Evolutionary conservation across 2,797 vertebrate species (phyloP), one percentile per base, ranked within the genome.

Genomic region (Sebastiscus tertius): DNA sequence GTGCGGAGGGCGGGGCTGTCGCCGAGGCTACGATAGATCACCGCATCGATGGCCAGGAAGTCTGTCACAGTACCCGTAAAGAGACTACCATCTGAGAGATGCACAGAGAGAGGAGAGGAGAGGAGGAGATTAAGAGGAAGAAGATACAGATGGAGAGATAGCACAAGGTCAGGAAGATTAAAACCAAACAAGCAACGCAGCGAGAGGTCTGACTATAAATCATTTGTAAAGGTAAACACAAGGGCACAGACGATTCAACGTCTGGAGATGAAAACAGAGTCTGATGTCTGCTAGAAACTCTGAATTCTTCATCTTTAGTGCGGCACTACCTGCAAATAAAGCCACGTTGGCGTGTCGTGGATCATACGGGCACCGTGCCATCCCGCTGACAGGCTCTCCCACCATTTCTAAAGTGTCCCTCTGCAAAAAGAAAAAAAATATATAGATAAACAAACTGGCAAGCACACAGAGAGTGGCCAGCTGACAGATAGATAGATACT

Each of bases 51-150:
- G 93, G 98, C 98, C 75, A 99, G 94, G 93, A 99, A 99, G 94
- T 99, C 98, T 0, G 98, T 99, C 79, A 99, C 98, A 0, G 98
- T 99, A 72, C 97, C 98, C 0, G 98, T 98, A 94, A 99, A 99
- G 60, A 99, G 97, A 95, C 97, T 98, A 74, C 97, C 97, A 77
- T 98, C 98, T 99, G 93, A 42, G 1, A 80, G 76, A 26, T 42
- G 39, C 39, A 42, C 39, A 42, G 66, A 73, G 31, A 73, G 76
- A 85, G 76, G 34, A 73, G 75, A 85, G 63, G 58, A 70, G 11
- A 66, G 71, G 39, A 59, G 79, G 79, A 90, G 84, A 91, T 87
- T 86, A 89, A 66, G 65, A 76, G 76, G 81, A 72, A 54, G 72
- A 83, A 84, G 84, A 89, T 73, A 75, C 64, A 83, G 92, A 92